Evolutionary conservation across 2,888 invertebrate genomes (phyloP), one percentile per base, ranked within the genome.

Genomic region (Xanthia icteritia): DNA sequence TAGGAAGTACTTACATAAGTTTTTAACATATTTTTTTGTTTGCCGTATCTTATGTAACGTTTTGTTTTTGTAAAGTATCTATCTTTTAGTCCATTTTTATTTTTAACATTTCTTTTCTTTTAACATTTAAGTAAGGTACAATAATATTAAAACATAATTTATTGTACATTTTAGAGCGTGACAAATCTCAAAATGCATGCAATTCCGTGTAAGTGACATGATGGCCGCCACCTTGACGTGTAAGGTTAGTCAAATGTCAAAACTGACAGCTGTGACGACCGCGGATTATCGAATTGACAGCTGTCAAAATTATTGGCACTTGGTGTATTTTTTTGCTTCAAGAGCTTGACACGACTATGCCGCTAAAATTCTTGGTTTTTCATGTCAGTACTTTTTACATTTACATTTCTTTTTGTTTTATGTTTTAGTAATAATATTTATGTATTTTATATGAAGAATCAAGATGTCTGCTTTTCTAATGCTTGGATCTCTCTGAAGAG

Each of bases 131-230:
- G 39, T 85, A 76, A 73, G 70, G 36, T 79, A 70, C 73, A 77
- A 39, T 83, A 64, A 61, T 79, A 74, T 74, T 88, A 79, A 83
- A 87, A 82, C 61, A 66, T 81, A 36, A 76, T 86, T 86, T 85
- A 73, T 85, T 94, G 91, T 92, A 93, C 93, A 93, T 96, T 96
- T 91, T 96, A 96, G 96, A 96, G 94, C 96, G 95, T 96, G 96
- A 96, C 94, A 94, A 93, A 93, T 91, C 93, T 92, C 94, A 94
- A 94, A 93, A 94, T 94, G 95, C 95, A 96, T 95, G 95, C 93
- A 94, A 94, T 92, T 91, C 92, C 94, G 93, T 93, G 92, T 94
- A 93, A 93, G 93, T 93, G 95, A 93, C 91, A 92, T 84, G 91
- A 87, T 91, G 91, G 92, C 93, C 91, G 95, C 94, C 96, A 94